phyloP scores from a whole-genome alignment of 2,797 vertebrate genomes.

The Dromococcyx pavoninus region DNA sequence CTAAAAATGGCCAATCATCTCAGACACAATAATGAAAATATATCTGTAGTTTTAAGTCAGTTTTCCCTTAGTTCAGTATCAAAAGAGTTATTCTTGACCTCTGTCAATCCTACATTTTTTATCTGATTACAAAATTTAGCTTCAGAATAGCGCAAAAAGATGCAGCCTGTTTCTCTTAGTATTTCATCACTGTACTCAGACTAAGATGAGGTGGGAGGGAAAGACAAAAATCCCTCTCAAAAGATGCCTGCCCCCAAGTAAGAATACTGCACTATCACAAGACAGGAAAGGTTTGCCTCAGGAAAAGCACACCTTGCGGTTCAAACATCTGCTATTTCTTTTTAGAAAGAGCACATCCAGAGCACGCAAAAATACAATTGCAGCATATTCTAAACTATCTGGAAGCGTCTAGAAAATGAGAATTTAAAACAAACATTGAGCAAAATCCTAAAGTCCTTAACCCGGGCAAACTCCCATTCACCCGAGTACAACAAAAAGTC shows the following conservation, averaged over 20 bases:
- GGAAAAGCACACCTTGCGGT: background rate
- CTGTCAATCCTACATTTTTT: background rate
- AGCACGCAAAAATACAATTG: constrained; percentile 20
- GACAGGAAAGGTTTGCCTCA: background rate
- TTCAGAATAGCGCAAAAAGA: background rate
- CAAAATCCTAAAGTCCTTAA: constrained; percentile 47
- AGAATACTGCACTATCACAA: background rate
- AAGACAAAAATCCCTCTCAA: background rate
- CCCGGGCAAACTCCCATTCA: constrained; percentile 46
- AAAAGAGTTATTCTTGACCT: background rate
- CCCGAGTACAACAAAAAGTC: constrained; percentile 16
- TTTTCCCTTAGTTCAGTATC: background rate
- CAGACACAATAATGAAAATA: background rate
- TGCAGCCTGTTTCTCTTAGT: background rate
- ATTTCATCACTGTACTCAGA: background rate
- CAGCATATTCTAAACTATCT: constrained; percentile 48
- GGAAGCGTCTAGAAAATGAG: constrained; percentile 38
- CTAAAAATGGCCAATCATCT: background rate
- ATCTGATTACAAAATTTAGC: background rate
- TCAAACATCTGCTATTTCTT: constrained; percentile 24
- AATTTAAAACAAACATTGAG: constrained; percentile 52
- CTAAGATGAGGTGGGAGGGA: background rate
- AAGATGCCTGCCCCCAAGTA: background rate
- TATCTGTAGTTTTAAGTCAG: background rate
- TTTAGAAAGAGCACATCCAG: background rate